Evolutionary conservation across 1,140 invertebrate genomes (phyloP).

Genomic region (Bombus soroeensis): DNA sequence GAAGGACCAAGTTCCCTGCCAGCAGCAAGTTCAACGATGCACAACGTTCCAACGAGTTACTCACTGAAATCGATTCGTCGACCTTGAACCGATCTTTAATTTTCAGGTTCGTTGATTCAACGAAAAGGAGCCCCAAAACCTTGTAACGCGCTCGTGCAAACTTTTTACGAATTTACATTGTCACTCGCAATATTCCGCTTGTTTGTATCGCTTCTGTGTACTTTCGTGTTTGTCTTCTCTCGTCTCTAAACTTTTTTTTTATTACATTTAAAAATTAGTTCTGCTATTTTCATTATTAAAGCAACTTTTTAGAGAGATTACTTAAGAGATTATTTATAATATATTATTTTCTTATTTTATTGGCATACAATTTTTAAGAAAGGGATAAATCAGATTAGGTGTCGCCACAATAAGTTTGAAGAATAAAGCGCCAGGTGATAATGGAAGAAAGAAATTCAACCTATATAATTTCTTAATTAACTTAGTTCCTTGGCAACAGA

Average conservation of each 20-base stretch:
- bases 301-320: not conserved
- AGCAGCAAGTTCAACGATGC: constrained; percentile 19
- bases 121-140: not conserved
- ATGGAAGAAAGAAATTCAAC: not conserved
- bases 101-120: constrained; percentile 20
- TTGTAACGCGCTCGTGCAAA: not conserved
- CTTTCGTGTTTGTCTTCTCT: not conserved
- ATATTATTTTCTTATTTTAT: not conserved
- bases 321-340: not conserved
- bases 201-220: not conserved
- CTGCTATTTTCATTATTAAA: not conserved
- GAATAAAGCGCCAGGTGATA: not conserved
- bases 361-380: not conserved
- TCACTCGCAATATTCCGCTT: not conserved
- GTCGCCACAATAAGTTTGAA: not conserved
- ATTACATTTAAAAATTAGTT: not conserved
- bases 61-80: constrained; percentile 53
- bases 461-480: not conserved
- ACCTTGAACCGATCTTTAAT: constrained; percentile 56
- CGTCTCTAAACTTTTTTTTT: not conserved
- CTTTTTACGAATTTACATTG: not conserved
- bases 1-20: constrained; percentile 8
- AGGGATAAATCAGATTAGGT: not conserved
- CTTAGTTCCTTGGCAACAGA: not conserved
- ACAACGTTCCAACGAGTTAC: constrained; percentile 24